A percentile compares a stretch with the other conserved stretches of the same genome.
phyloP scores from a whole-genome alignment of 2,888 invertebrate species.

The Cepaea hortensis region DNA sequence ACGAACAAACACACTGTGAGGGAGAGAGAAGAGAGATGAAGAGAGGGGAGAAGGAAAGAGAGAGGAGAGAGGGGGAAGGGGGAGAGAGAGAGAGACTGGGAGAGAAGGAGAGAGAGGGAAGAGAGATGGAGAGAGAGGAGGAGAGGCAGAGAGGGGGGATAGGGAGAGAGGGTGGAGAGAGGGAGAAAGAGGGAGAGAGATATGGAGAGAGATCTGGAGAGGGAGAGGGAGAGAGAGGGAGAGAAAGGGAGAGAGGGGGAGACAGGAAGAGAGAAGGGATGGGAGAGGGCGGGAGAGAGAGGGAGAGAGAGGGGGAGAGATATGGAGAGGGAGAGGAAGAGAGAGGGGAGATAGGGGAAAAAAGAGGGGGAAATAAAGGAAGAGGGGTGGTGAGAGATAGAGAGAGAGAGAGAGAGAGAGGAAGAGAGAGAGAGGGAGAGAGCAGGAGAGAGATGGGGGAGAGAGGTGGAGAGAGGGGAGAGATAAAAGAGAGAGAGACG shows the following conservation, averaged over 20 bases:
- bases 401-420: neutral
- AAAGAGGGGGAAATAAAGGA: neutral
- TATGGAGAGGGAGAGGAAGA: neutral
- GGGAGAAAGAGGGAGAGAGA: too few species aligned
- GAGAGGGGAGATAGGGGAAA: neutral
- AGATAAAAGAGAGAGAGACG: neutral
- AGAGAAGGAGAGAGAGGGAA: too few species aligned
- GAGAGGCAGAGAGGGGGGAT: too few species aligned
- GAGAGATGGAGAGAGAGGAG: too few species aligned
- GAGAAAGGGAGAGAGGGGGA: constrained; percentile 14
- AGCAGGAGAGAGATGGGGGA: too few species aligned
- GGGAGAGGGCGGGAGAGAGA: neutral
- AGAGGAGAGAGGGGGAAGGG: too few species aligned
- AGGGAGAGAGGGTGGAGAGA: too few species aligned
- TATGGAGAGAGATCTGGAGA: neutral
- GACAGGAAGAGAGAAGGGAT: neutral
- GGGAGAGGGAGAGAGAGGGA: constrained; percentile 7
- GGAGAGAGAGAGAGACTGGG: too few species aligned
- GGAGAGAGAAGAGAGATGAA: too few species aligned
- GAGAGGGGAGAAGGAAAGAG: too few species aligned
- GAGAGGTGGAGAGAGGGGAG: neutral
- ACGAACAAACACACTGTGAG: too few species aligned
- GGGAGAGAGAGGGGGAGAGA: neutral
- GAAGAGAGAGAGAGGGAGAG: too few species aligned
- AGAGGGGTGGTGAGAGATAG: neutral